These are phyloP conservation scores for Onychostruthus taczanowskii DNA, from an alignment of 2,113 vertebrate genomes.

Conservation along the genomic window DNA sequence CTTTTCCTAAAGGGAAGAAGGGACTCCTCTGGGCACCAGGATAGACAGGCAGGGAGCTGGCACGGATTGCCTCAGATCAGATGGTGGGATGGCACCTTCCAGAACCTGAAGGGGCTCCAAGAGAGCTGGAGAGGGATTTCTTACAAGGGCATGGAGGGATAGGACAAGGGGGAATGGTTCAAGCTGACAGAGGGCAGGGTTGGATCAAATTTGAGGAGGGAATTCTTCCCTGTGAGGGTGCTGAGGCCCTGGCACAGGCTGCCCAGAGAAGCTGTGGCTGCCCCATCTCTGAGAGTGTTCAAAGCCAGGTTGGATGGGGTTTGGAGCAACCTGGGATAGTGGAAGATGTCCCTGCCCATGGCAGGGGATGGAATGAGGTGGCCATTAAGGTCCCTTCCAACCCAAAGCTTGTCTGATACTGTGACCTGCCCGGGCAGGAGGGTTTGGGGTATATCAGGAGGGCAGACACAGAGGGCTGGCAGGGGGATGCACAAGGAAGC, in stretches of 20 bases:
- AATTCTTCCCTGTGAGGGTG: background rate
- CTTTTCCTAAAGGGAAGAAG: background rate
- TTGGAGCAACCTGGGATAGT: rapidly evolving
- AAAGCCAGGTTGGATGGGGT: background rate
- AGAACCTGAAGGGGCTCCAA: background rate
- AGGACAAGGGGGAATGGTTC: background rate
- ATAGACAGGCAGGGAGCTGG: background rate
- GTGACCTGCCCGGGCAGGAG: background rate
- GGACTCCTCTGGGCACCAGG: background rate
- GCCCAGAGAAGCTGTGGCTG: background rate
- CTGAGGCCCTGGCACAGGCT: background rate
- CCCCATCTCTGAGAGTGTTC: background rate
- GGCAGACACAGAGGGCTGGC: background rate
- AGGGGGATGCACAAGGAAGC: background rate
- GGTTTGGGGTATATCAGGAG: background rate
- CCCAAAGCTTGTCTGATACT: background rate
- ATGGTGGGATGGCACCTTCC: background rate
- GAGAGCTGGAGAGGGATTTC: background rate
- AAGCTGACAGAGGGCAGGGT: background rate
- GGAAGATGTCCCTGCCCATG: background rate
- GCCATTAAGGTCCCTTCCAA: background rate
- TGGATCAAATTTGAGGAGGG: background rate
- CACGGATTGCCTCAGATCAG: background rate
- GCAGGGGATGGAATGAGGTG: no score
- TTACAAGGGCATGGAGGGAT: no score